These are phyloP conservation scores for Lasioglossum lativentre DNA, from an alignment of 2,888 invertebrate genomes.

Conservation along the genomic window DNA sequence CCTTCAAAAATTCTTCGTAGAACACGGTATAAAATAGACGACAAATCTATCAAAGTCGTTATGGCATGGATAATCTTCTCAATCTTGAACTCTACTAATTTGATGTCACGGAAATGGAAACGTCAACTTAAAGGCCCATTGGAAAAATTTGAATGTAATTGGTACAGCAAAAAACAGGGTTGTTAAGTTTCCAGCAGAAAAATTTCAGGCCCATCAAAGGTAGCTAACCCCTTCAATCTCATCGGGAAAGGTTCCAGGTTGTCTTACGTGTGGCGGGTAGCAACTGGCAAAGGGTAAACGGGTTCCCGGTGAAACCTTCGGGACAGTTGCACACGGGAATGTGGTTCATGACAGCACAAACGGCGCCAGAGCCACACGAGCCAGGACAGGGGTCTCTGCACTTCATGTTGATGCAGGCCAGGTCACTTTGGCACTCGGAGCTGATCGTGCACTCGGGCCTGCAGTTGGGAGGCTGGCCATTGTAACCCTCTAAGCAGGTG, in stretches of 20 bases:
- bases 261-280: slow-evolving; percentile 78
- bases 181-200: too few species aligned
- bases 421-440: slow-evolving; percentile 84
- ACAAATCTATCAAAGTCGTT: too few species aligned
- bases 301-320: slow-evolving; percentile 85
- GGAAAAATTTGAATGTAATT: too few species aligned
- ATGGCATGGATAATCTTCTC: too few species aligned
- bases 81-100: too few species aligned
- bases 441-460: slow-evolving; percentile 84
- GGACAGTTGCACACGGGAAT: slow-evolving; percentile 85
- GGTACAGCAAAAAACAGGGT: too few species aligned
- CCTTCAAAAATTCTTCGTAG: too few species aligned
- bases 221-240: neutral
- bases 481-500: slow-evolving; percentile 84
- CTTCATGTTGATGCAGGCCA: slow-evolving; percentile 85
- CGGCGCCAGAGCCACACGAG: slow-evolving; percentile 84
- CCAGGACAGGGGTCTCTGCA: slow-evolving; percentile 86
- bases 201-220: neutral
- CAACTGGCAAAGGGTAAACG: slow-evolving; percentile 78
- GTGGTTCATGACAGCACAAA: slow-evolving; percentile 86
- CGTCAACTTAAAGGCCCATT: too few species aligned
- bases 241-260: neutral
- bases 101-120: too few species aligned
- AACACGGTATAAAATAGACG: too few species aligned
- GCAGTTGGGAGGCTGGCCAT: slow-evolving; percentile 83